Percentiles rank a stretch among this genome's conserved stretches.
phyloP scores from a whole-genome alignment of 2,113 vertebrate genomes.

The Heliornis fulica region DNA sequence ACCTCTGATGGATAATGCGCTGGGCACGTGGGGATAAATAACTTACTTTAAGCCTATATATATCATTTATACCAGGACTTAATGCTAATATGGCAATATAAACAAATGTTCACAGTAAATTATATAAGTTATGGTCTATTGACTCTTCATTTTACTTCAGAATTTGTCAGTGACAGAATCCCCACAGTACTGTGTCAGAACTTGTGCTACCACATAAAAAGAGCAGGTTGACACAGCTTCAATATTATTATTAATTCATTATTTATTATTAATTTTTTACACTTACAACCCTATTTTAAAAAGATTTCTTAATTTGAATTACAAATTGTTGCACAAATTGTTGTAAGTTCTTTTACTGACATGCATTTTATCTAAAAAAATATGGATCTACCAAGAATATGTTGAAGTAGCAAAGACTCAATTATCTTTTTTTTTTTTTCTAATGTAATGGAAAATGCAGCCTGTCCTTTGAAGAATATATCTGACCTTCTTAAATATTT shows the following conservation, averaged over 20 bases:
- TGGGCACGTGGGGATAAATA: neutral
- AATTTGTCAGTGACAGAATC: neutral
- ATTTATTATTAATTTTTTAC: too few relatives aligned
- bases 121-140: neutral
- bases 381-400: neutral
- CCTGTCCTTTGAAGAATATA: neutral
- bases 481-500: slow-evolving; percentile 15
- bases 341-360: neutral
- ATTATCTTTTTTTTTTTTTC: neutral
- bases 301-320: neutral
- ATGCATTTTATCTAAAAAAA: neutral
- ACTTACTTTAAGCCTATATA: neutral
- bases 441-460: slow-evolving; percentile 1
- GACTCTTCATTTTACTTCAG: neutral
- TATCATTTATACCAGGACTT: neutral
- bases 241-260: neutral
- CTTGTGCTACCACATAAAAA: neutral
- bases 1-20: neutral
- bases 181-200: neutral
- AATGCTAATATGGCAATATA: neutral
- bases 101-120: neutral
- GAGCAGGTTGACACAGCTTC: neutral
- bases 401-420: neutral
- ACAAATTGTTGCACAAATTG: too few relatives aligned
- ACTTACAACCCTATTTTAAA: neutral